Conservation (phyloP, 2,888 invertebrate species). For the Seira ritae region DNA sequence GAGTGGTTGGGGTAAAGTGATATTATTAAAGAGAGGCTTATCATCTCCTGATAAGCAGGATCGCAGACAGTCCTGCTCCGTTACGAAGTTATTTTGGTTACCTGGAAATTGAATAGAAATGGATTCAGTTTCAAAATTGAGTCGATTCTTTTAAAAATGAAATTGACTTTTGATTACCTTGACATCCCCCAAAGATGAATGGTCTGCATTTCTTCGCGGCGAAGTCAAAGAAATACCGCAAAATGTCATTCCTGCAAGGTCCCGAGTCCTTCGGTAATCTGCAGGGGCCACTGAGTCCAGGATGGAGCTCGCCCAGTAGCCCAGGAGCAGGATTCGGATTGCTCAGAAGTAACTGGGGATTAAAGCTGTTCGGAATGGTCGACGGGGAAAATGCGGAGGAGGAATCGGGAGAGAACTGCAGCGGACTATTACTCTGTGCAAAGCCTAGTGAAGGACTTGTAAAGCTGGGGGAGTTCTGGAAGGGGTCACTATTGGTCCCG, state of each 20-base stretch:
- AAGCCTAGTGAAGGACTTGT: slow-evolving; percentile 67
- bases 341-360: slow-evolving; percentile 13
- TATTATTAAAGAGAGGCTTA: slow-evolving; percentile 19
- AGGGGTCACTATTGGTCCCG: slow-evolving; percentile 68
- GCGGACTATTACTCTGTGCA: slow-evolving; percentile 69
- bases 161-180: no score
- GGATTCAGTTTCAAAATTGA: no score
- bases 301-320: slow-evolving; percentile 65
- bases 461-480: slow-evolving; percentile 64
- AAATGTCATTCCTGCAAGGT: slow-evolving; percentile 70
- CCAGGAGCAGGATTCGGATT: slow-evolving; percentile 17
- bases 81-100: slow-evolving; percentile 70
- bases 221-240: slow-evolving; percentile 71
- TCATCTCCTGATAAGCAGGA: slow-evolving; percentile 27
- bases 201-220: slow-evolving; percentile 66
- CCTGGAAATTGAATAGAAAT: slow-evolving; percentile 22
- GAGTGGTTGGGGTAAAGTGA: not conserved
- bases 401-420: slow-evolving; percentile 69
- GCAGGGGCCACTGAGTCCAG: slow-evolving; percentile 69
- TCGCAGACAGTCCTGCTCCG: slow-evolving; percentile 65
- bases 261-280: slow-evolving; percentile 67
- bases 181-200: slow-evolving; percentile 73
- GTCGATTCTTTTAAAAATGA: no score
- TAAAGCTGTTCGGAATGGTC: slow-evolving; percentile 42
- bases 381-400: slow-evolving; percentile 56